phyloP scores from a whole-genome alignment of 2,888 invertebrate species.

The Linnaemya tessellans region DNA sequence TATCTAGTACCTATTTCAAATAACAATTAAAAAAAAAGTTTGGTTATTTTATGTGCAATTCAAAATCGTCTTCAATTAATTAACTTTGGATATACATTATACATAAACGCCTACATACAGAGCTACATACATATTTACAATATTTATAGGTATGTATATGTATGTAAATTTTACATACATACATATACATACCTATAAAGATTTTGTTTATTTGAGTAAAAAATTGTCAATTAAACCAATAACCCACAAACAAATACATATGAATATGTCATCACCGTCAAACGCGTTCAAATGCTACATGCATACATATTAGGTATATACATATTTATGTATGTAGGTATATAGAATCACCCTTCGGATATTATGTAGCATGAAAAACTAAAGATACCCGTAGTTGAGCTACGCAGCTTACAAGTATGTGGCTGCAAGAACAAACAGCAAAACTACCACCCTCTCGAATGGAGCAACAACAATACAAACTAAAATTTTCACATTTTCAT shows the following conservation, averaged over 20 bases:
- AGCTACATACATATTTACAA: too few relatives aligned
- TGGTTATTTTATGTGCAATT: too few relatives aligned
- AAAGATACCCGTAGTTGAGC: slow-evolving; percentile 37
- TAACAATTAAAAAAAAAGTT: too few relatives aligned
- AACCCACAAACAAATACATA: slow-evolving; percentile 64
- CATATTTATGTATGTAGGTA: neutral
- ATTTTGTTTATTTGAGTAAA: neutral
- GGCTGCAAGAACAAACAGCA: neutral
- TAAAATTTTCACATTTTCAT: slow-evolving; percentile 57
- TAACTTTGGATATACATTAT: too few relatives aligned
- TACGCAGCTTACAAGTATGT: slow-evolving; percentile 31
- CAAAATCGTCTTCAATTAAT: too few relatives aligned
- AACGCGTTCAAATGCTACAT: neutral
- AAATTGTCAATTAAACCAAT: slow-evolving; percentile 64
- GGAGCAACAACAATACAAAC: slow-evolving; percentile 4
- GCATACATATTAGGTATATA: neutral
- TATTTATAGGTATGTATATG: too few relatives aligned
- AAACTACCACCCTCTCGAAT: slow-evolving; percentile 25
- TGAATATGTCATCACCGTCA: neutral
- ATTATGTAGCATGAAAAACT: slow-evolving; percentile 23
- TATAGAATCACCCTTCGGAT: neutral
- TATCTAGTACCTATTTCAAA: too few relatives aligned
- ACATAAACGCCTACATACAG: too few relatives aligned
- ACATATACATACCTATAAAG: slow-evolving; percentile 18
- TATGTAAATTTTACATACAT: too few relatives aligned